phyloP scores from a whole-genome alignment of 2,113 vertebrate genomes.

The Corydoras sp. region DNA sequence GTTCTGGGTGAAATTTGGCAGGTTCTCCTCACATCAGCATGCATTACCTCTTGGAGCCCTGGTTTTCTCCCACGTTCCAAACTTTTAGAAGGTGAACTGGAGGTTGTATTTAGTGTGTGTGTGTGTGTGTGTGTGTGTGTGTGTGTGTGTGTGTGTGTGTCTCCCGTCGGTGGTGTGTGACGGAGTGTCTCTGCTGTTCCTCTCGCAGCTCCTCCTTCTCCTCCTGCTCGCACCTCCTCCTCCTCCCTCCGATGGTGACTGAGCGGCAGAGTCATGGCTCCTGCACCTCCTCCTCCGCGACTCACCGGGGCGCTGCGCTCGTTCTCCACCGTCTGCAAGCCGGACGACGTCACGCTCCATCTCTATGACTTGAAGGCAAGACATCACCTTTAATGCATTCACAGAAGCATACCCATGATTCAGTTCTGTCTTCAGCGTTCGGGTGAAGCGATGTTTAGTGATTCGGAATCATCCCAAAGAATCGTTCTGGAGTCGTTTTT shows the following conservation, averaged over 20 bases:
- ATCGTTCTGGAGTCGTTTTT: too few species aligned
- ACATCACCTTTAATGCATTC: background rate
- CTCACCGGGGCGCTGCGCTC: slow-evolving; percentile 91
- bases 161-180: background rate
- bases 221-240: background rate
- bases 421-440: too few species aligned
- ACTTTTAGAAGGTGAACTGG: too few species aligned
- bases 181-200: slow-evolving; percentile 1
- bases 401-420: background rate
- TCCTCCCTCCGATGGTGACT: slow-evolving; percentile 56
- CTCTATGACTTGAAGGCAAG: slow-evolving; percentile 82
- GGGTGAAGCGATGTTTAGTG: too few species aligned
- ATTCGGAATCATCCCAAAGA: too few species aligned
- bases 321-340: slow-evolving; percentile 91
- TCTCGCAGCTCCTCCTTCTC: slow-evolving; percentile 5
- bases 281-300: slow-evolving; percentile 88
- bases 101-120: too few species aligned
- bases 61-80: too few species aligned
- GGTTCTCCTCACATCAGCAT: too few species aligned
- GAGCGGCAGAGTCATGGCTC: slow-evolving; percentile 75
- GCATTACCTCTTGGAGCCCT: too few species aligned
- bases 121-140: too few species aligned
- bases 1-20: too few species aligned
- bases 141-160: too few species aligned
- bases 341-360: slow-evolving; percentile 77